Conservation (phyloP, 2,113 vertebrate species). For the Scomber japonicus region DNA sequence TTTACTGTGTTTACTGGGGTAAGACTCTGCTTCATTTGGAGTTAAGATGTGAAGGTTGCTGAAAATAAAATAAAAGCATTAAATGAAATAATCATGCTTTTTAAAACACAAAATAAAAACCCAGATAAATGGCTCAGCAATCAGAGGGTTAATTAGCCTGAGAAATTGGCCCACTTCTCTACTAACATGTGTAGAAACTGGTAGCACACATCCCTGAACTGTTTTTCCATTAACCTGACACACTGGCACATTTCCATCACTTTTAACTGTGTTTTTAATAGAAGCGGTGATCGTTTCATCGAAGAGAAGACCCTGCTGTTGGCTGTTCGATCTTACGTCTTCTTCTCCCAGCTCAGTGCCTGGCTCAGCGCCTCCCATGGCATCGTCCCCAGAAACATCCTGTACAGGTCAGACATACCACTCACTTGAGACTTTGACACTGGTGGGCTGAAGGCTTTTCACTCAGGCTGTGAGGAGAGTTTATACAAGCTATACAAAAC, state of each 20-base stretch:
- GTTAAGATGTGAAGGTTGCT: no score
- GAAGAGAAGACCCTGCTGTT: slow-evolving; percentile 97
- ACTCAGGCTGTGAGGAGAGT: neutral
- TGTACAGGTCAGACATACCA: slow-evolving; percentile 90
- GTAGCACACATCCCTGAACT: slow-evolving; percentile 33
- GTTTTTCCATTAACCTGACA: slow-evolving; percentile 74
- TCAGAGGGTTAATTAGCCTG: slow-evolving; percentile 57
- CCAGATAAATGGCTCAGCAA: slow-evolving; percentile 14
- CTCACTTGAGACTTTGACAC: slow-evolving; percentile 31
- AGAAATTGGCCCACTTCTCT: slow-evolving; percentile 66
- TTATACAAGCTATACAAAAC: slow-evolving; percentile 6
- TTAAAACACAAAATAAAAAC: neutral
- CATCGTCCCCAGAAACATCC: slow-evolving; percentile 97
- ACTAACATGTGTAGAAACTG: slow-evolving; percentile 26
- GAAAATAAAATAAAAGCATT: neutral
- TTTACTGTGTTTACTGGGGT: no score
- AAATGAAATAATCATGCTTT: neutral
- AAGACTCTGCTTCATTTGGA: no score
- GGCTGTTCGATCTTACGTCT: slow-evolving; percentile 97
- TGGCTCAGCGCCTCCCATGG: slow-evolving; percentile 99
- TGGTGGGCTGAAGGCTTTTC: slow-evolving; percentile 32
- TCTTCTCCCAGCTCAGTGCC: slow-evolving; percentile 98
- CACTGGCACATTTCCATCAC: slow-evolving; percentile 66
- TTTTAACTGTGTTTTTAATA: slow-evolving; percentile 71
- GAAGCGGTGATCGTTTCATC: slow-evolving; percentile 94